These are phyloP conservation scores for Tetheella fluctuosa DNA, from an alignment of 2,888 invertebrate genomes.

Conservation along the genomic window DNA sequence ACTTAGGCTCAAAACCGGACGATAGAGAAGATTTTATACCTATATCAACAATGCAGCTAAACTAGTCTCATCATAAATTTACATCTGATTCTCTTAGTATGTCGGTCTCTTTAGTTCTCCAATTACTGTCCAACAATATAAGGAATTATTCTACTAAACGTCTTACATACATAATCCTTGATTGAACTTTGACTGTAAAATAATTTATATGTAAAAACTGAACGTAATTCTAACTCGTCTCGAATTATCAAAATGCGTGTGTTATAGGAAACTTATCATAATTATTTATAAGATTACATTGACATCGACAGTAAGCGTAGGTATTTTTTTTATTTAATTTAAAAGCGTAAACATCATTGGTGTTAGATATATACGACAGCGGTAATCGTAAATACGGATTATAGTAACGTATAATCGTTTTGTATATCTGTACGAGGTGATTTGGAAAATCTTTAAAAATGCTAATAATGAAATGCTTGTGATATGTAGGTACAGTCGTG, in stretches of 20 bases:
- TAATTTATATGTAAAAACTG: not conserved
- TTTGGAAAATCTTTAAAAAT: not conserved
- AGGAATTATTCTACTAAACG: not conserved
- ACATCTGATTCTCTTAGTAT: too few relatives aligned
- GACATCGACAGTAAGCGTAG: conserved; percentile 1
- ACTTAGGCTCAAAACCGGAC: too few relatives aligned
- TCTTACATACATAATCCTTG: not conserved
- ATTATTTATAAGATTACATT: conserved; percentile 9
- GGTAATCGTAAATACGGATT: conserved; percentile 47
- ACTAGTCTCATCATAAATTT: too few relatives aligned
- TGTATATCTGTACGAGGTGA: not conserved
- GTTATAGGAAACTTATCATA: not conserved
- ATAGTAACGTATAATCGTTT: conserved; percentile 27
- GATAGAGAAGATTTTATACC: too few relatives aligned
- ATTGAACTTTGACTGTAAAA: not conserved
- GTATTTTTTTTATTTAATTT: conserved; percentile 29
- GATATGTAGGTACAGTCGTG: not conserved
- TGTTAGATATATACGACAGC: conserved; percentile 43
- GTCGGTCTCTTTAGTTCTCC: not conserved
- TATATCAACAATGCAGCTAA: too few relatives aligned
- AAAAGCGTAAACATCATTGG: conserved; percentile 33
- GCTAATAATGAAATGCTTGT: not conserved
- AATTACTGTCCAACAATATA: not conserved
- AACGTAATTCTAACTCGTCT: not conserved
- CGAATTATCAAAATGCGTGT: not conserved